Evolutionary conservation across 2,888 invertebrate genomes (phyloP).

Genomic region (Seira musarum): DNA sequence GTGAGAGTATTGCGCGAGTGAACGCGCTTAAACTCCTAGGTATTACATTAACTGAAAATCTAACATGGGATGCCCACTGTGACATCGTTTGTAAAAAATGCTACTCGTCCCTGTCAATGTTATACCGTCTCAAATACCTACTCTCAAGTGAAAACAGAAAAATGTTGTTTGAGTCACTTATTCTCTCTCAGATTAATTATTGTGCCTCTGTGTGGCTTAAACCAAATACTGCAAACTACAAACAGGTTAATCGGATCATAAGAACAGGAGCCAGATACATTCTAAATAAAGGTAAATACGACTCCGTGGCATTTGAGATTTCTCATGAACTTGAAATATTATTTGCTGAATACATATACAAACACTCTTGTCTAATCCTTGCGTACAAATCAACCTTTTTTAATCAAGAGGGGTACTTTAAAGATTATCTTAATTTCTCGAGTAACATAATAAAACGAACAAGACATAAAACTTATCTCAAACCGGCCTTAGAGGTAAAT

Average conservation of each 20-base stretch:
- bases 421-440: too few species aligned
- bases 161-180: conserved; percentile 5
- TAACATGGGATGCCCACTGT: not conserved
- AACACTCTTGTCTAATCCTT: too few species aligned
- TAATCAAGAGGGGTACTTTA: too few species aligned
- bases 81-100: conserved; percentile 21
- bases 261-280: conserved; percentile 17
- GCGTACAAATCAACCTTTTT: too few species aligned
- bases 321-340: too few species aligned
- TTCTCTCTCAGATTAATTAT: conserved; percentile 24
- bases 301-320: not conserved
- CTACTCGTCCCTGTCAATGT: not conserved
- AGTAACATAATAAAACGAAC: too few species aligned
- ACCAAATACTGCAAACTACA: not conserved
- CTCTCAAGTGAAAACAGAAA: not conserved
- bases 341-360: too few species aligned
- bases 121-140: conserved; percentile 12
- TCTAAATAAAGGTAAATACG: conserved; percentile 7
- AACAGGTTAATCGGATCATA: not conserved
- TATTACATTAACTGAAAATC: conserved; percentile 12
- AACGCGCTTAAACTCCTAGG: conserved; percentile 22
- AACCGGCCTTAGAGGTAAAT: too few species aligned
- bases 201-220: conserved; percentile 20
- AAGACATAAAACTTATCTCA: too few species aligned
- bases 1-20: not conserved